Base-by-base conservation (phyloP, 2,888 invertebrate genomes). In the Scaptodrosophila latifasciaeformis region DNA sequence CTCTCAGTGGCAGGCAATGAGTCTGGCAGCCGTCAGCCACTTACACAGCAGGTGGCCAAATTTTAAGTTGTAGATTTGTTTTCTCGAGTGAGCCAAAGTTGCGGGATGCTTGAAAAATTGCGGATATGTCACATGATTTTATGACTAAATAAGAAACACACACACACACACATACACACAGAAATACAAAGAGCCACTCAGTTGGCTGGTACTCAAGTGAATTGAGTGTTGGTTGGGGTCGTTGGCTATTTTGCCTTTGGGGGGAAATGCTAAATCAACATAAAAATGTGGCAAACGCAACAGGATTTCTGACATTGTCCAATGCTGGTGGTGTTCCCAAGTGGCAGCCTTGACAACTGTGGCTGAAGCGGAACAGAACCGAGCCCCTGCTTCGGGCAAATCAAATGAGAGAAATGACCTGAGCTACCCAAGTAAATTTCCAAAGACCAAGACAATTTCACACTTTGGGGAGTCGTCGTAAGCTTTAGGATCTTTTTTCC, bases 41-140 rank as follows among this genome's bases (percentile, higher is more conserved):
- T n/a, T n/a, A n/a, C n/a, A n/a, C n/a, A n/a, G n/a, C n/a, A n/a
- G n/a, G n/a, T n/a, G n/a, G n/a, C n/a, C n/a, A n/a, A n/a, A n/a
- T 30, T 37, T 53, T 59, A 63, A 76, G 76, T 72, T 81, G 76
- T 80, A 76, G 80, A 76, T 76, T 71, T 65, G 78, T n/a, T n/a
- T n/a, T n/a, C 59, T 62, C 50, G 71, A 58, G 52, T 47, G 49
- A 56, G 53, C 54, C 10, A 17, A 30, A n/a, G 35, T 3, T 17
- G 35, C 29, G 35, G 47, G 2, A 62, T 58, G 34, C 19, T 63
- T 81, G 72, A 79, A 72, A 77, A 77, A 81, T 81, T 79, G 76
- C 77, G 81, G 81, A 81, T 79, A 77, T 77, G 76, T 77, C 76
- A 79, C 77, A 80, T 42, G 77, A 81, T 59, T 77, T 77, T 77